Evolutionary conservation across 2,888 invertebrate genomes (phyloP).

Genomic region (Sphaerophoria rueppellii): DNA sequence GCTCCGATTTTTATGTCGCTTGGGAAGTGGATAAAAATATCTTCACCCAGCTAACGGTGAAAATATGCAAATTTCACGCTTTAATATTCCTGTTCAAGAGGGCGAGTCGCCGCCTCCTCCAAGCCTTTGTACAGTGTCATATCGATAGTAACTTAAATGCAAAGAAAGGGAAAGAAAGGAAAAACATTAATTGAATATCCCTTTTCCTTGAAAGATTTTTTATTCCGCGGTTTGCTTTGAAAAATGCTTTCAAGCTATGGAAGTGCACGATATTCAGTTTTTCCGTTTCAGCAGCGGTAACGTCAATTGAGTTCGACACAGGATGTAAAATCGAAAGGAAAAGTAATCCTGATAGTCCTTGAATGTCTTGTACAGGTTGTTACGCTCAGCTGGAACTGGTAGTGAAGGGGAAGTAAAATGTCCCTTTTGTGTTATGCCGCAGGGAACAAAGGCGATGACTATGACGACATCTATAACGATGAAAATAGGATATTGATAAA

Average conservation of each 20-base stretch:
- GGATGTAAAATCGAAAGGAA: constrained; percentile 42
- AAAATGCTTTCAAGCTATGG: constrained; percentile 29
- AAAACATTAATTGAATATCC: constrained; percentile 66
- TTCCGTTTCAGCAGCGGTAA: background rate
- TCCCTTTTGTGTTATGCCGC: constrained; percentile 26
- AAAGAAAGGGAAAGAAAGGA: background rate
- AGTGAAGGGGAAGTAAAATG: background rate
- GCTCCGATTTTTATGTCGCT: constrained; percentile 6
- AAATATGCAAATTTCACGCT: constrained; percentile 60
- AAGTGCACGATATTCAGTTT: constrained; percentile 33
- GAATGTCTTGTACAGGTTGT: background rate
- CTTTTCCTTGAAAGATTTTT: constrained; percentile 24
- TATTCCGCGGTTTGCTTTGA: background rate
- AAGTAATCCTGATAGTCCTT: constrained; percentile 50
- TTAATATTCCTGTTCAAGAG: constrained; percentile 41
- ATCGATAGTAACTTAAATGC: constrained; percentile 10
- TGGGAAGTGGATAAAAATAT: constrained; percentile 51
- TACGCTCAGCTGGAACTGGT: background rate
- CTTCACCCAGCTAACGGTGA: constrained; percentile 60
- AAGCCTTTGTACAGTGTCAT: background rate
- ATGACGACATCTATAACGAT: background rate
- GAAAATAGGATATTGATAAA: background rate
- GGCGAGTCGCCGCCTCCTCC: background rate
- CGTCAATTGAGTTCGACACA: constrained; percentile 24
- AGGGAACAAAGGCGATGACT: constrained; percentile 6